phyloP scores from a whole-genome alignment of 1,140 invertebrate genomes.

The Brachionus koreanus region DNA sequence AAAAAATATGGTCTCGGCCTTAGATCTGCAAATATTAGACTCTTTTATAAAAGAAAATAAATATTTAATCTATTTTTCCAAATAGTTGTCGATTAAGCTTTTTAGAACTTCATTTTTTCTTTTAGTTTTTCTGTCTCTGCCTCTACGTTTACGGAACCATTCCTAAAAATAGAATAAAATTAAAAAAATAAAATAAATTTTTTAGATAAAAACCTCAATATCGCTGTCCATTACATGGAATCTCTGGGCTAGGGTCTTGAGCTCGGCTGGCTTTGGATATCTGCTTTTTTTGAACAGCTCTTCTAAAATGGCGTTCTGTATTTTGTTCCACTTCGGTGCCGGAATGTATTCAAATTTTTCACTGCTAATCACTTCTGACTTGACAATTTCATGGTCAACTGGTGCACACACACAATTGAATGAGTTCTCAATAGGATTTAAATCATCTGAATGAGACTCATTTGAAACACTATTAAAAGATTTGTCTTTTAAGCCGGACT shows the following conservation, averaged over 20 bases:
- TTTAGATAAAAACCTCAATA: neutral
- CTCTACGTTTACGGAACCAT: slow-evolving; percentile 39
- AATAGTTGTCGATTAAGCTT: slow-evolving; percentile 39
- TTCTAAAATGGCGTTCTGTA: slow-evolving; percentile 18
- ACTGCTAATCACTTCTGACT: neutral
- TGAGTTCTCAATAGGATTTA: slow-evolving; percentile 21
- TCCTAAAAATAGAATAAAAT: neutral
- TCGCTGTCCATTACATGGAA: slow-evolving; percentile 44
- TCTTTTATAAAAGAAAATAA: slow-evolving; percentile 1
- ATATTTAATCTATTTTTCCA: slow-evolving; percentile 23
- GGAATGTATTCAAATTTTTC: slow-evolving; percentile 41
- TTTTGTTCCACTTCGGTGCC: slow-evolving; percentile 42
- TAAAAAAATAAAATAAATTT: neutral
- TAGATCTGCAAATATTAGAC: neutral
- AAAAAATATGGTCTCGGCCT: neutral
- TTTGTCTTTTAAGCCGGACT: neutral
- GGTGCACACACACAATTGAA: neutral
- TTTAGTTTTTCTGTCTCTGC: slow-evolving; percentile 38
- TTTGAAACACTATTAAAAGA: slow-evolving; percentile 32
- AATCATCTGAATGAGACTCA: slow-evolving; percentile 1
- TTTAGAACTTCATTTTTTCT: slow-evolving; percentile 42
- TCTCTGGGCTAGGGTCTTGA: slow-evolving; percentile 9
- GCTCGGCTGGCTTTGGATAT: slow-evolving; percentile 17
- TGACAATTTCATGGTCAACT: slow-evolving; percentile 10
- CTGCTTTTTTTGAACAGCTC: slow-evolving; percentile 28